Evolutionary conservation across 1,140 invertebrate species (phyloP).

Genomic region (Drosophila tropicalis): DNA sequence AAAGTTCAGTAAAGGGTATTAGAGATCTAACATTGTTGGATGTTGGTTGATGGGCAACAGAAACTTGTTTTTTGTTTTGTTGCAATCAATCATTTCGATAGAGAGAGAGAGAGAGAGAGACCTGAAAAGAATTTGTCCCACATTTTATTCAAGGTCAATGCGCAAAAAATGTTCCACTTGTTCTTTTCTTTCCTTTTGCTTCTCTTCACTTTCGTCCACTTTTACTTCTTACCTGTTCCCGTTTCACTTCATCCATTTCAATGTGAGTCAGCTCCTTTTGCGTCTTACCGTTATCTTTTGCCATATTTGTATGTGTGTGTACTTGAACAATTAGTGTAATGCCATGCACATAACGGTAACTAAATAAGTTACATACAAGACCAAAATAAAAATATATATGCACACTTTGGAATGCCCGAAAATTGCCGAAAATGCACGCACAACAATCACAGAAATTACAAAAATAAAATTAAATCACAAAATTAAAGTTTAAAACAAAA

Average conservation of each 20-base stretch:
- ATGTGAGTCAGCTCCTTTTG: conserved; percentile 12
- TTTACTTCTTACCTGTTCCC: neutral
- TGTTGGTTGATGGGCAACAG: no score
- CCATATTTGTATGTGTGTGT: neutral
- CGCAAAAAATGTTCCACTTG: no score
- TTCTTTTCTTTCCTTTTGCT: neutral
- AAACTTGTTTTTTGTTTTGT: no score
- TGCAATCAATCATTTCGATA: no score
- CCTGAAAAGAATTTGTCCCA: conserved; percentile 63
- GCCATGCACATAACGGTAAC: conserved; percentile 26
- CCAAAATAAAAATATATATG: no score
- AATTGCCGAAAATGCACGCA: conserved; percentile 49
- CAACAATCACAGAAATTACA: conserved; percentile 20
- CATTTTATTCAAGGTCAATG: conserved; percentile 29
- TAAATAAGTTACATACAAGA: conserved; percentile 1
- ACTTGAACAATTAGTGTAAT: conserved; percentile 20
- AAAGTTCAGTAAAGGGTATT: no score
- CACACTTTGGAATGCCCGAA: conserved; percentile 43
- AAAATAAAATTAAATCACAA: conserved; percentile 1
- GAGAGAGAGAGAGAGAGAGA: no score
- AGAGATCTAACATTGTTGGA: no score
- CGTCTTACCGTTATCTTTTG: neutral
- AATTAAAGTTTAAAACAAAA: neutral
- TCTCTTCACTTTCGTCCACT: conserved; percentile 21
- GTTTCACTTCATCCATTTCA: neutral